Percentiles rank a stretch among this genome's conserved stretches.
Evolutionary conservation across 2,113 vertebrate genomes (phyloP).

Genomic region (Zosterops hypoxanthus): DNA sequence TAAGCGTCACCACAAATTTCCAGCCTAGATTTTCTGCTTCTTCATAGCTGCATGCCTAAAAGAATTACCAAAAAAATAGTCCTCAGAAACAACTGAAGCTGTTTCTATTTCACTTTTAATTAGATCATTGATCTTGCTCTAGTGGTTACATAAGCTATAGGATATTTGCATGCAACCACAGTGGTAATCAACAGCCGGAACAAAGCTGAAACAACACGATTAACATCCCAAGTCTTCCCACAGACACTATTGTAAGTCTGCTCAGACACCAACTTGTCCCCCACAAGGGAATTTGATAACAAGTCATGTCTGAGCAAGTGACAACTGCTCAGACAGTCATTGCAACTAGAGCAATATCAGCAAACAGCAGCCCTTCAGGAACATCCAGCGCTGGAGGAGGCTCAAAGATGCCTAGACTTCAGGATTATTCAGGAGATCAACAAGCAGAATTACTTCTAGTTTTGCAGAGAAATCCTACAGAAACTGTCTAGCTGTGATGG

Average conservation of each 20-base stretch:
- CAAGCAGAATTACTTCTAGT: not conserved
- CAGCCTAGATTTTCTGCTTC: not conserved
- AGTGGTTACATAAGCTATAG: not conserved
- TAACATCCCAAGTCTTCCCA: not conserved
- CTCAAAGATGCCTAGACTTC: not conserved
- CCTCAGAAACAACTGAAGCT: not conserved
- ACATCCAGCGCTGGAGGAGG: not conserved
- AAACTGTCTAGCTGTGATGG: not conserved
- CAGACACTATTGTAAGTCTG: not conserved
- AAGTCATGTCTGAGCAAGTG: not conserved
- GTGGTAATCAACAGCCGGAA: not conserved
- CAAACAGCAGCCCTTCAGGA: not conserved
- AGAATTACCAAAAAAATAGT: not conserved
- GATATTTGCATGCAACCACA: conserved; percentile 37
- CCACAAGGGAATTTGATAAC: not conserved
- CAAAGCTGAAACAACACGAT: not conserved
- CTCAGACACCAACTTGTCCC: not conserved
- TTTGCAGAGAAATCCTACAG: not conserved
- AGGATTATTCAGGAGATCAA: not conserved
- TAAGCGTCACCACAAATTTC: not conserved
- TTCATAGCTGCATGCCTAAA: not conserved
- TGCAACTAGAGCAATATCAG: not conserved
- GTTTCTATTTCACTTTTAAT: conserved; percentile 37
- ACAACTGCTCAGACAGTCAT: not conserved
- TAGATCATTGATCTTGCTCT: conserved; percentile 38